Conservation (phyloP, 2,113 vertebrate species). For the Ageneiosus marmoratus region DNA sequence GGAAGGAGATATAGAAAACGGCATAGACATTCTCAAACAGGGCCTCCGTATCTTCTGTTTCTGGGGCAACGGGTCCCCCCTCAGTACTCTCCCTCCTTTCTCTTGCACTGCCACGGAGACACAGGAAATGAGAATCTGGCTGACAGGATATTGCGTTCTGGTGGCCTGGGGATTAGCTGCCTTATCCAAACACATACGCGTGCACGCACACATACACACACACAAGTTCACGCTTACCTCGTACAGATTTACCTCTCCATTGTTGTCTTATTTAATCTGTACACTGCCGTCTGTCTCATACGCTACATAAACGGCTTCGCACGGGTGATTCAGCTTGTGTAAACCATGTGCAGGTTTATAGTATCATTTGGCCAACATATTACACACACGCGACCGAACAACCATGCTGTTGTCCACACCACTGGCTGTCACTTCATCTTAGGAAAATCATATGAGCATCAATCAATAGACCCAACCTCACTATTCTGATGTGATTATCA, state of each 20-base stretch:
- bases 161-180: slow-evolving; percentile 83
- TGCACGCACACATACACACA: slow-evolving; percentile 46
- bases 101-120: slow-evolving; percentile 76
- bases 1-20: slow-evolving; percentile 69
- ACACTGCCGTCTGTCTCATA: slow-evolving; percentile 40
- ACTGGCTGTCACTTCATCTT: slow-evolving; percentile 21
- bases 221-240: slow-evolving; percentile 38
- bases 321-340: slow-evolving; percentile 27
- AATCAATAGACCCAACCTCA: neutral
- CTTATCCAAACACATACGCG: slow-evolving; percentile 81
- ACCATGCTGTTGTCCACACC: neutral
- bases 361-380: slow-evolving; percentile 26
- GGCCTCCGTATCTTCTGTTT: slow-evolving; percentile 79
- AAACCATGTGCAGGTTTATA: slow-evolving; percentile 33
- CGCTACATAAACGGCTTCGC: slow-evolving; percentile 59
- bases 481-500: slow-evolving; percentile 30
- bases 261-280: slow-evolving; percentile 50
- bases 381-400: neutral
- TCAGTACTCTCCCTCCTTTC: slow-evolving; percentile 51
- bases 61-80: slow-evolving; percentile 78
- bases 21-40: slow-evolving; percentile 74
- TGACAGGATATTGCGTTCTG: slow-evolving; percentile 91
- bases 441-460: slow-evolving; percentile 14
- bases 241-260: slow-evolving; percentile 47
- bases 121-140: slow-evolving; percentile 89